These are phyloP conservation scores for Ceratina australensis DNA, from an alignment of 1,140 invertebrate genomes.

Conservation along the genomic window DNA sequence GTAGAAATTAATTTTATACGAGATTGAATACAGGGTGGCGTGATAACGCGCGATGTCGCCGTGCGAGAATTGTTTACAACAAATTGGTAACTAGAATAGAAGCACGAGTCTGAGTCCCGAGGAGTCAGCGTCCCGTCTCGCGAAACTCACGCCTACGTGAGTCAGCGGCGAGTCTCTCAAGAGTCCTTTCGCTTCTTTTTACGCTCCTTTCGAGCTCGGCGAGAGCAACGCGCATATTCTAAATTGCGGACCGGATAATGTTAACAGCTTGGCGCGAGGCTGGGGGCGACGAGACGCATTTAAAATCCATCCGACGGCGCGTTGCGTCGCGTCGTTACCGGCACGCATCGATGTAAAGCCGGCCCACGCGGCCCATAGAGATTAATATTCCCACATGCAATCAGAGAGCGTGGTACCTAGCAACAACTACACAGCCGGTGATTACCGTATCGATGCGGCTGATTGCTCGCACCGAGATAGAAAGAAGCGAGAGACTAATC, in stretches of 20 bases:
- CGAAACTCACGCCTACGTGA: not conserved
- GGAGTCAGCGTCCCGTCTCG: not conserved
- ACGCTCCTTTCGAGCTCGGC: not conserved
- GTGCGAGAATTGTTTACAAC: too few relatives aligned
- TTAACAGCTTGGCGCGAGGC: slow-evolving; percentile 12
- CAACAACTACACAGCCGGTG: slow-evolving; percentile 52
- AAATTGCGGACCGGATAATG: slow-evolving; percentile 42
- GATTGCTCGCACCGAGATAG: slow-evolving; percentile 31
- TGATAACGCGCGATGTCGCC: too few relatives aligned
- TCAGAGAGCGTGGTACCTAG: slow-evolving; percentile 58
- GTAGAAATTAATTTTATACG: too few relatives aligned
- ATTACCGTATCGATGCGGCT: slow-evolving; percentile 57
- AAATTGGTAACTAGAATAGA: not conserved
- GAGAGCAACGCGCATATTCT: slow-evolving; percentile 11
- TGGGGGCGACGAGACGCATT: slow-evolving; percentile 20
- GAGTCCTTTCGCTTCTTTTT: not conserved
- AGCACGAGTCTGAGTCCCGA: not conserved
- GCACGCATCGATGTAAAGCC: slow-evolving; percentile 42
- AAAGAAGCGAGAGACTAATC: slow-evolving; percentile 4
- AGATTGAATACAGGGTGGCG: too few relatives aligned
- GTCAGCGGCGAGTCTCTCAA: not conserved
- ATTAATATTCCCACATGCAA: slow-evolving; percentile 63
- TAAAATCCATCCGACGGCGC: slow-evolving; percentile 44
- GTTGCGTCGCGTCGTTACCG: slow-evolving; percentile 38
- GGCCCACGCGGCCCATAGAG: slow-evolving; percentile 39